Percentiles rank a stretch among this genome's conserved stretches.
Conservation (phyloP, 2,797 vertebrate genomes). For the Ispidina picta region DNA sequence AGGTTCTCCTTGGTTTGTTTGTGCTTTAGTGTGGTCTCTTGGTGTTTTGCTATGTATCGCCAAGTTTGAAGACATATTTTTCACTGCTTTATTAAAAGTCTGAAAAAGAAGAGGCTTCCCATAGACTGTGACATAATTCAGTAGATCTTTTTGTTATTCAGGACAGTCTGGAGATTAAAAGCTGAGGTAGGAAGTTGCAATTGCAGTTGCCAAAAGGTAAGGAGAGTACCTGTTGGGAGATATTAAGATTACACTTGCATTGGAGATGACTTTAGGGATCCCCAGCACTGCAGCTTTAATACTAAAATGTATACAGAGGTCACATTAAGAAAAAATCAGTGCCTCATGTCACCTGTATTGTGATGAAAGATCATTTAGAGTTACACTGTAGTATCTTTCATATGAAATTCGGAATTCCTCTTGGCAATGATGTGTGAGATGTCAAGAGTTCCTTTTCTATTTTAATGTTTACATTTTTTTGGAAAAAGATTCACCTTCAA, state of each 20-base stretch:
- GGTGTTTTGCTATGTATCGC: background rate
- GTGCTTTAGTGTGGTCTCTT: background rate
- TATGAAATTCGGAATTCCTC: slow-evolving; percentile 73
- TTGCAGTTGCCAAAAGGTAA: background rate
- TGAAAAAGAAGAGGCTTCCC: background rate
- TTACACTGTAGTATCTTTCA: slow-evolving; percentile 44
- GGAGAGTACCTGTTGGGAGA: background rate
- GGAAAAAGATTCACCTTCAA: background rate
- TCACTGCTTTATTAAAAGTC: background rate
- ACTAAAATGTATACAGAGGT: background rate
- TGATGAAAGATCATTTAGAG: slow-evolving; percentile 76
- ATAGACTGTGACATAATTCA: background rate
- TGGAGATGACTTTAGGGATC: background rate
- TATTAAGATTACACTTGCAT: background rate
- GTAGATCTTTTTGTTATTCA: background rate
- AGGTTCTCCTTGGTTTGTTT: background rate
- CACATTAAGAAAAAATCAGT: slow-evolving; percentile 72
- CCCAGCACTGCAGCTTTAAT: background rate
- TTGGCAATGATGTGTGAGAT: slow-evolving; percentile 46
- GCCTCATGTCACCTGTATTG: slow-evolving; percentile 56
- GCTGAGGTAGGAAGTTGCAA: background rate
- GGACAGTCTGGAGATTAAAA: background rate
- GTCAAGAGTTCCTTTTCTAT: background rate
- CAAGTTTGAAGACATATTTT: background rate
- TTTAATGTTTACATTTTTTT: background rate